Base-by-base conservation (phyloP, 2,113 vertebrate species). In the Rhinogobius similis region DNA sequence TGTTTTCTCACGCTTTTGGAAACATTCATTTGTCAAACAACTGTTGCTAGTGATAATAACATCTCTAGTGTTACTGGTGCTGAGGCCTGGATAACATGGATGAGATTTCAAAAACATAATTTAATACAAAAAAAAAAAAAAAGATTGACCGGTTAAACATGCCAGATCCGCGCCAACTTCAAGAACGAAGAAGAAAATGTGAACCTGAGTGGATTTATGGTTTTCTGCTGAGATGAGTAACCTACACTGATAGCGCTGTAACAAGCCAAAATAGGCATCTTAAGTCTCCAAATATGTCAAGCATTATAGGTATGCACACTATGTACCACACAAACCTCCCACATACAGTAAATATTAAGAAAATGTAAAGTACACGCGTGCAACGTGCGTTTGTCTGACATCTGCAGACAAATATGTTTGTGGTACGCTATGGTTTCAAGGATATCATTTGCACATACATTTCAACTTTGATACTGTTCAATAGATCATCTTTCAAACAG, bases 171-270 rank as follows among this genome's bases (percentile, higher is more conserved):
- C 29, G 58, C 52, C 1, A 1, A 52, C 38, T 32, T 69, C n/a
- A 24, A n/a, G 68, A 32, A n/a, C n/a, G n/a, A n/a, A n/a, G n/a
- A n/a, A n/a, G n/a, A n/a, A n/a, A n/a, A n/a, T n/a, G n/a, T n/a
- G n/a, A n/a, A 63, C 14, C 18, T 20, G 14, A 36, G 62, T n/a
- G 14, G 48, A 74, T 73, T 73, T 72, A 63, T 55, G 16, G 8
- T 29, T 23, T 43, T 53, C 29, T 29, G 72, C 64, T 39, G 61
- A 9, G 55, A 67, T 43, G 48, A 70, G 52, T 2, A 26, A 55
- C 12, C 2, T 0, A 11, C 4, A 73, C 41, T 32, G 18, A 59
- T 21, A 13, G 65, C 27, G 38, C 4, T 10, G 23, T 7, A 36
- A 36, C 32, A 36, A 36, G 32, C 32, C 32, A 11, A 23, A 36